Evolutionary conservation across 2,888 invertebrate genomes (phyloP).

Genomic region (Ophioninae sp.): DNA sequence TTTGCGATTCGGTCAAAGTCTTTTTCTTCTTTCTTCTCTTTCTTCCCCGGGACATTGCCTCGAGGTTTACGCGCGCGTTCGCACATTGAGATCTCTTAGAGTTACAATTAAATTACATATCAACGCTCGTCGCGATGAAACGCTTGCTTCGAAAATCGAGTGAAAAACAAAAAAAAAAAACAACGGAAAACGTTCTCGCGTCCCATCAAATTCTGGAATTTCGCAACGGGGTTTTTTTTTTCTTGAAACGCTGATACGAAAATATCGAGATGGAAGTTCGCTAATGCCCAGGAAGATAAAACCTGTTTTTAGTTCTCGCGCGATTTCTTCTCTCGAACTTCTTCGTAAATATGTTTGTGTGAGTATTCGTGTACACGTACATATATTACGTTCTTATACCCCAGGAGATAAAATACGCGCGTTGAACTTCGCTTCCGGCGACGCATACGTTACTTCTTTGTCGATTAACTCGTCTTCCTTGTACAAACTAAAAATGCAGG

Average conservation of each 20-base stretch:
- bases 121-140: constrained; percentile 51
- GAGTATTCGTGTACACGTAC: too few species aligned
- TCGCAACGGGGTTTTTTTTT: background rate
- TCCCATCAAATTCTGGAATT: background rate
- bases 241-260: background rate
- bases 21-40: constrained; percentile 28
- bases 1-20: constrained; percentile 15
- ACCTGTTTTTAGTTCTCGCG: background rate
- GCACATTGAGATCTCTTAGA: constrained; percentile 56
- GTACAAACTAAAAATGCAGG: constrained; percentile 55
- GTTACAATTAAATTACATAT: constrained; percentile 46
- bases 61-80: constrained; percentile 31
- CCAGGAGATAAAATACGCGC: background rate
- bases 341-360: background rate
- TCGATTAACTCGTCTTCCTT: constrained; percentile 20
- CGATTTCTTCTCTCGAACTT: background rate
- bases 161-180: background rate
- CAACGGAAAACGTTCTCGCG: background rate
- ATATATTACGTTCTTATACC: background rate
- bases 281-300: background rate
- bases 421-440: constrained; percentile 5
- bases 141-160: constrained; percentile 29
- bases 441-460: background rate
- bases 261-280: background rate
- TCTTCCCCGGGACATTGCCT: background rate